Evolutionary conservation across 2,113 vertebrate species (phyloP).

Genomic region (Pluvianellus socialis): DNA sequence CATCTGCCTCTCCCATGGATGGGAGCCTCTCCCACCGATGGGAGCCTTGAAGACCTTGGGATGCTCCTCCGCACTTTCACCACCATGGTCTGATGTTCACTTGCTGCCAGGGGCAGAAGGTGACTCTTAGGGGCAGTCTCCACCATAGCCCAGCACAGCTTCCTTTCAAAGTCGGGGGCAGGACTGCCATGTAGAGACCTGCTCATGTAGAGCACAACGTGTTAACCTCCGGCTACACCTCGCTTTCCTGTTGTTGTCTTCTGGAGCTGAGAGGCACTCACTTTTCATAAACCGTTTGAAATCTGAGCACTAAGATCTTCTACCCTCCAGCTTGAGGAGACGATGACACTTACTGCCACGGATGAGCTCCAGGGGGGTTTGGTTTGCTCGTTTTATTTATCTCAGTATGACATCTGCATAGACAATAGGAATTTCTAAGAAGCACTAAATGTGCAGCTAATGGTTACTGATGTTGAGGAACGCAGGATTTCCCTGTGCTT

Average conservation of each 20-base stretch:
- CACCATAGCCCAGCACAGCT: neutral
- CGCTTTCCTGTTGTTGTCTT: neutral
- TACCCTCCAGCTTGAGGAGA: neutral
- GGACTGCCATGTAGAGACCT: neutral
- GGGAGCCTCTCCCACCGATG: neutral
- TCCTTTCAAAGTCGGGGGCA: neutral
- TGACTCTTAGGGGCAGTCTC: neutral
- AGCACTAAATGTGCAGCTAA: neutral
- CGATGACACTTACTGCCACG: rapidly evolving
- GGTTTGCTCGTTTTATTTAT: neutral
- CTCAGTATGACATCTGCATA: neutral
- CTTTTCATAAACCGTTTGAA: neutral
- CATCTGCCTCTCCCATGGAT: neutral
- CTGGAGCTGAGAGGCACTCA: neutral
- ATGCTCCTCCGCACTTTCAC: neutral
- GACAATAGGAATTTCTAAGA: neutral
- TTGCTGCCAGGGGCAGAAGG: neutral
- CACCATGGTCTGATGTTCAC: neutral
- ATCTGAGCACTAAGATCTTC: neutral
- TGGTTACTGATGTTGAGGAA: neutral
- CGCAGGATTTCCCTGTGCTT: neutral
- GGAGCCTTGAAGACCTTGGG: neutral
- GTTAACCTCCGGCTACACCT: neutral
- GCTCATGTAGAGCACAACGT: rapidly evolving
- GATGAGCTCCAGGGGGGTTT: neutral